Base-by-base conservation (phyloP, 2,888 invertebrate genomes). In the Steinernema carpocapsae region DNA sequence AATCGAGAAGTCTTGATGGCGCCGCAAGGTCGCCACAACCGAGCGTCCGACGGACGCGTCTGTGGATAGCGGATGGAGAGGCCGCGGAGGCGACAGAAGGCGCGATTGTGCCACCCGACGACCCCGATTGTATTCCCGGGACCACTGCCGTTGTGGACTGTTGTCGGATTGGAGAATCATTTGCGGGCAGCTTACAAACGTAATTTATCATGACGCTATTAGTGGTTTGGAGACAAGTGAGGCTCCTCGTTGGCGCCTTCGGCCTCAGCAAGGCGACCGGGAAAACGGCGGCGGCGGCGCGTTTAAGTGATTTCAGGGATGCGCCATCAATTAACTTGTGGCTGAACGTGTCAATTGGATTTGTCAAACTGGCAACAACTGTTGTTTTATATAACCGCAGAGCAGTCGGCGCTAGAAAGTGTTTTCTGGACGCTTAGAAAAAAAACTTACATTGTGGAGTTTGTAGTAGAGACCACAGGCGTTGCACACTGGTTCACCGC, bases 381-480 rank as follows among this genome's bases (percentile, higher is more conserved):
- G 56, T 56, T 43, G 43, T 43, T 43, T 43, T 56, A 56, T 56
- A 24, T 22, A 56, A 56, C 6, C 26, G 56, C 51, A 19, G 12
- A 6, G 51, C 43, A 12, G 10, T n/a, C 12, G n/a, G 51, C 6
- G 26, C 24, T 56, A 10, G 26, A 52, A 19, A 22, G 14, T 12
- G 14, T 43, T 43, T 43, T 7, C 43, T 43, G 43, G 14, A 43
- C 10, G 14, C 7, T 7, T 17, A 73, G 73, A 75, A 52, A 32
- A 12, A 29, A 29, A 73, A 76, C 82, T 73, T 76, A 86, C 85
- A 74, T 80, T 77, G 89, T 97, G 97, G 82, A 97, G 91, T 89
- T 97, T 97, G 90, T 89, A 97, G 90, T 97, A 97, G 24, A 97
- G 92, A 0, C 97, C 97, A 89, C 97, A 97, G 32, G 97, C 97